Conservation (phyloP, 2,113 vertebrate species). For the Peucedramus taeniatus region DNA sequence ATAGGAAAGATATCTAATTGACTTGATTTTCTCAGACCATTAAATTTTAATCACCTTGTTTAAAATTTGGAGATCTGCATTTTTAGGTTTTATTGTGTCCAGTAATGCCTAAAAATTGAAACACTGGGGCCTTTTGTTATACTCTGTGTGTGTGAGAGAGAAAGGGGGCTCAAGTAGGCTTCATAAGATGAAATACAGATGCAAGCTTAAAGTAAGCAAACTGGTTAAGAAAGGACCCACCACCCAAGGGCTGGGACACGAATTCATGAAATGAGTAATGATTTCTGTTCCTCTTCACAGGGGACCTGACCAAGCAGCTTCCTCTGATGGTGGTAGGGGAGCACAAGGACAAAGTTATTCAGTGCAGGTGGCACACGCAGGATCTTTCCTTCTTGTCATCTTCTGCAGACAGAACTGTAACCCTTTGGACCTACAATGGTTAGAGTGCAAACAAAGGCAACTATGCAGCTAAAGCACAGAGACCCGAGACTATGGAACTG, state of each 20-base stretch:
- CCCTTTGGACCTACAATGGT: slow-evolving; percentile 87
- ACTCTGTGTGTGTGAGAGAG: neutral
- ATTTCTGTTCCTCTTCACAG: slow-evolving; percentile 63
- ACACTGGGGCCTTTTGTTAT: neutral
- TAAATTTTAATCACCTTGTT: neutral
- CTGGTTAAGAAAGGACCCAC: rapidly evolving
- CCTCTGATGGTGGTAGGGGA: slow-evolving; percentile 90
- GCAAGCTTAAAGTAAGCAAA: neutral
- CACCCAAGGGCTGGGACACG: neutral
- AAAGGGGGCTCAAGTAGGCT: neutral
- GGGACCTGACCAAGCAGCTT: slow-evolving; percentile 93
- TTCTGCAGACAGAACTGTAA: slow-evolving; percentile 93
- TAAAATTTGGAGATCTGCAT: neutral
- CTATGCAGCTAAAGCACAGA: slow-evolving; percentile 65
- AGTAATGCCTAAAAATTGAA: neutral
- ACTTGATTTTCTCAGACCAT: neutral
- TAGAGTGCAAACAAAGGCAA: slow-evolving; percentile 51
- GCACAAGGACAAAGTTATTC: slow-evolving; percentile 97
- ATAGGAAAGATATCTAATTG: neutral
- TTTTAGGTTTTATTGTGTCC: neutral
- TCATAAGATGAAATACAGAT: neutral
- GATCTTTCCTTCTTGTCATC: slow-evolving; percentile 93
- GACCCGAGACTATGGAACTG: slow-evolving; percentile 57
- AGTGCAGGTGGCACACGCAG: slow-evolving; percentile 93
- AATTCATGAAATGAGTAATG: neutral